Percentiles rank a stretch among this genome's conserved stretches.
These are phyloP conservation scores for Leptobrachium leishanense DNA, from an alignment of 2,113 vertebrate genomes.

Conservation along the genomic window DNA sequence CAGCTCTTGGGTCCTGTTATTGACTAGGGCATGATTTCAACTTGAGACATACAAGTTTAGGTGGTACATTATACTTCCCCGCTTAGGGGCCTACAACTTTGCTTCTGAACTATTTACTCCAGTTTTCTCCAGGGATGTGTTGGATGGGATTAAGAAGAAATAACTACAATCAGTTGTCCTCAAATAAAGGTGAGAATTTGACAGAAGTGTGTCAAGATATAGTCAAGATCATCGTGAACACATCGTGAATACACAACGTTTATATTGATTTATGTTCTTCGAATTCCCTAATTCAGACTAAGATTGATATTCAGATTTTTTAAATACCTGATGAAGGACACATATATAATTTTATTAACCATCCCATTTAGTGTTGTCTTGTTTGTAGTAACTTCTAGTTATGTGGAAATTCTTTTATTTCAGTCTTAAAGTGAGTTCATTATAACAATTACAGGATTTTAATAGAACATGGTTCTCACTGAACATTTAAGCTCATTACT, in stretches of 20 bases:
- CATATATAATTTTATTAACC: no score
- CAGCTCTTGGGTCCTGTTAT: slow-evolving; percentile 14
- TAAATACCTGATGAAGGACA: no score
- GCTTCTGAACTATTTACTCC: neutral
- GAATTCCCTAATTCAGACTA: no score
- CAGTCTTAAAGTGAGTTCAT: no score
- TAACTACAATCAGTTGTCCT: neutral
- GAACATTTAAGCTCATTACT: no score
- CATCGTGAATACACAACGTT: neutral
- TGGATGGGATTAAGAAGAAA: slow-evolving; percentile 20
- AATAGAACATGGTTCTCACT: no score
- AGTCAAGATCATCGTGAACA: neutral
- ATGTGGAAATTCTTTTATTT: no score
- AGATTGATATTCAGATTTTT: no score
- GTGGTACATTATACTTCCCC: neutral
- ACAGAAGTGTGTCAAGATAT: neutral
- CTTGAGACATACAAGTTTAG: slow-evolving; percentile 2
- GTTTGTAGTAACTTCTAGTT: no score
- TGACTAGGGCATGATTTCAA: slow-evolving; percentile 6
- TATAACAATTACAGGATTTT: no score
- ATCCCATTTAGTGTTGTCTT: no score
- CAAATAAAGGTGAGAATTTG: slow-evolving; percentile 24
- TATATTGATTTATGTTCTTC: no score
- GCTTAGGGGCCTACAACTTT: neutral
- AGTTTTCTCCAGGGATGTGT: slow-evolving; percentile 6